Evolutionary conservation across 2,797 vertebrate genomes (phyloP).

Genomic region (Oreochromis mossambicus): DNA sequence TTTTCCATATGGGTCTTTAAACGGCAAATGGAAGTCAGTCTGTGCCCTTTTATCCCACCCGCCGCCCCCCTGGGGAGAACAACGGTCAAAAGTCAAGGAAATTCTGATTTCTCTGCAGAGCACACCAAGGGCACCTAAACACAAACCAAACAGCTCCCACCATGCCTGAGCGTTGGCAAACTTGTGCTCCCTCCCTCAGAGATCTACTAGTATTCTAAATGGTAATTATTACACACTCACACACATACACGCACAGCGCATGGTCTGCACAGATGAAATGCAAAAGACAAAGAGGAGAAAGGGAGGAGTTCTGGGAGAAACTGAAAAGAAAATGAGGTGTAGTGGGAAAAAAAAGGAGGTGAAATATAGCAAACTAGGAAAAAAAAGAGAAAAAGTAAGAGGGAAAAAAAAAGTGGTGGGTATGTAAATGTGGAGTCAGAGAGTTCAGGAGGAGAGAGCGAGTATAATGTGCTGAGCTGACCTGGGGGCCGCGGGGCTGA

Average conservation of each 20-base stretch:
- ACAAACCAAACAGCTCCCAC: conserved; percentile 74
- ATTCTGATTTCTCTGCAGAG: conserved; percentile 74
- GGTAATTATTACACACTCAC: conserved; percentile 73
- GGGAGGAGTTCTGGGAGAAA: conserved; percentile 46
- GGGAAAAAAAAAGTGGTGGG: conserved; percentile 30
- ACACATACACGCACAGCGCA: conserved; percentile 35
- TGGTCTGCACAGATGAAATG: conserved; percentile 63
- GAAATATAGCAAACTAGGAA: conserved; percentile 28
- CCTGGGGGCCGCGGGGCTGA: conserved; percentile 73
- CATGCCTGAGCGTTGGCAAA: conserved; percentile 70
- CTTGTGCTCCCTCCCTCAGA: conserved; percentile 69
- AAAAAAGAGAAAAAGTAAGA: conserved; percentile 10
- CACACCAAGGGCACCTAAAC: conserved; percentile 70
- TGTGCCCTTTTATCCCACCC: conserved; percentile 63
- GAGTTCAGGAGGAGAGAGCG: conserved; percentile 69
- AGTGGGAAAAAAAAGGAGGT: conserved; percentile 10
- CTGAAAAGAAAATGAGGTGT: conserved; percentile 45
- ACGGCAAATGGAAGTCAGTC: conserved; percentile 71
- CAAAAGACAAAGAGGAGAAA: conserved; percentile 63
- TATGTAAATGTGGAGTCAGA: conserved; percentile 81
- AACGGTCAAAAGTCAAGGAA: conserved; percentile 82
- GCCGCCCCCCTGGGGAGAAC: conserved; percentile 68
- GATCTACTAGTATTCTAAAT: conserved; percentile 80
- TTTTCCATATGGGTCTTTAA: conserved; percentile 79
- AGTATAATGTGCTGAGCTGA: conserved; percentile 82